Conservation (phyloP, 2,113 vertebrate species). For the Malurus melanocephalus region DNA sequence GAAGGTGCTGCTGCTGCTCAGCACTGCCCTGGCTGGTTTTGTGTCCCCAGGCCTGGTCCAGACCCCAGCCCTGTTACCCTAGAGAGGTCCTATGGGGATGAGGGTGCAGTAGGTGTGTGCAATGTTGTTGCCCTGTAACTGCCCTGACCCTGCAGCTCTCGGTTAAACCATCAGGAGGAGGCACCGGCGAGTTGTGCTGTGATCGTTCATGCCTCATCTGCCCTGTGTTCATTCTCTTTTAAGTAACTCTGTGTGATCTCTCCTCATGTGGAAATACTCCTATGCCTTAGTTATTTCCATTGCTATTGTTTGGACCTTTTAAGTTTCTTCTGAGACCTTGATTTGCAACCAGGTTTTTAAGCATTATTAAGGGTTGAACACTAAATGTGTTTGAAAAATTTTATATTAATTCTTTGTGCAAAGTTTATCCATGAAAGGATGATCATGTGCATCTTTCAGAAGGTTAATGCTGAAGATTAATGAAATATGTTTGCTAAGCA, state of each 20-base stretch:
- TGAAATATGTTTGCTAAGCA: background rate
- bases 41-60: background rate
- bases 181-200: background rate
- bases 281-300: background rate
- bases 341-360: background rate
- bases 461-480: background rate
- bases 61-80: background rate
- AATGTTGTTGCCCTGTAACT: background rate
- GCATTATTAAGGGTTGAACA: background rate
- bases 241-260: background rate
- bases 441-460: background rate
- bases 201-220: background rate
- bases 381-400: background rate
- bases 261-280: background rate
- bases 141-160: background rate
- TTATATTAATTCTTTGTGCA: background rate
- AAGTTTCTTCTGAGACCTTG: background rate
- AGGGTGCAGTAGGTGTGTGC: background rate
- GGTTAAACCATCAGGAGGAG: background rate
- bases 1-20: fast-evolving
- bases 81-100: background rate
- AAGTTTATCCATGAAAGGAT: background rate
- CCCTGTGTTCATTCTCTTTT: background rate
- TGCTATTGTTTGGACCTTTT: background rate
- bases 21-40: background rate